Evolutionary conservation across 2,797 vertebrate genomes (phyloP).

Genomic region (Coracias cyanogaster): DNA sequence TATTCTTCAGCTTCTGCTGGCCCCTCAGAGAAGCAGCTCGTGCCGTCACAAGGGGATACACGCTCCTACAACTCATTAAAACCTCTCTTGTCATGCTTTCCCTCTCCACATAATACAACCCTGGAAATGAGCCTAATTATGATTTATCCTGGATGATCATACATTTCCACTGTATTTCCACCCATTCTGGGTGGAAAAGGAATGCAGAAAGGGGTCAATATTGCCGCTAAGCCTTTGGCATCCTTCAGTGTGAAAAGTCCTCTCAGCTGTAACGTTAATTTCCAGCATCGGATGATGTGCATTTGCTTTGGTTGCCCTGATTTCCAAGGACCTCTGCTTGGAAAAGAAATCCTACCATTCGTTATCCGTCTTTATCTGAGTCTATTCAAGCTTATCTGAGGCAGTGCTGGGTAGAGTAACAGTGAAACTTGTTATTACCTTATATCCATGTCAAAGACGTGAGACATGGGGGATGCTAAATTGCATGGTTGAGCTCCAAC

Average conservation of each 20-base stretch:
- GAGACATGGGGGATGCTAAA: neutral
- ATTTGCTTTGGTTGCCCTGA: neutral
- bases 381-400: neutral
- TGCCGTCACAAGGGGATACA: neutral
- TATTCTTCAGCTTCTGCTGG: neutral
- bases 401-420: neutral
- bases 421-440: neutral
- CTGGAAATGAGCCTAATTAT: neutral
- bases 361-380: neutral
- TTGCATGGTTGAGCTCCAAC: slow-evolving; percentile 18
- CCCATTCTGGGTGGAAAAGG: neutral
- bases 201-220: neutral
- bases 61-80: neutral
- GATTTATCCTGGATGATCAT: neutral
- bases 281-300: fast-evolving
- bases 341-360: neutral
- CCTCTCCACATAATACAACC: neutral
- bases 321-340: slow-evolving; percentile 7
- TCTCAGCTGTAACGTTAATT: neutral
- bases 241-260: neutral
- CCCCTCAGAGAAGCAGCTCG: neutral
- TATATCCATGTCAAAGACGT: neutral
- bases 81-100: neutral
- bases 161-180: neutral
- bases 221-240: neutral